Percentiles rank a stretch among this genome's conserved stretches.
Conservation (phyloP, 2,888 invertebrate genomes). For the Dolichomitus sp. region DNA sequence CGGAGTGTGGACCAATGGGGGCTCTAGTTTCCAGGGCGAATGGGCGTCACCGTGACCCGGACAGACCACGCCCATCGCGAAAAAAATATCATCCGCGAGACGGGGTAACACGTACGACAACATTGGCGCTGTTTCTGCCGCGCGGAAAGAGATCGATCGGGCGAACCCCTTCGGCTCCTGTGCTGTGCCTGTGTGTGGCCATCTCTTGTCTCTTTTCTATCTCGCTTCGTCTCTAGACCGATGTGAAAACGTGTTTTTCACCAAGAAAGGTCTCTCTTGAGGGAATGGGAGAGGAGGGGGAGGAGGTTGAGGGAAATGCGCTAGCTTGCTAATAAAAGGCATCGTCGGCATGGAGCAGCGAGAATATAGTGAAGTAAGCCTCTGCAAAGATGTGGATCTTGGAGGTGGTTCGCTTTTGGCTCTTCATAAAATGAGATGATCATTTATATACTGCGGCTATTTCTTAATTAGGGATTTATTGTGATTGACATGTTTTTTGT, state of each 20-base stretch:
- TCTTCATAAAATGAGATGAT: background rate
- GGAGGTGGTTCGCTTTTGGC: slow-evolving; percentile 1
- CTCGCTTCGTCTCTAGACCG: slow-evolving; percentile 8
- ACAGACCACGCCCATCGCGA: slow-evolving; percentile 45
- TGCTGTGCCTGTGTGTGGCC: slow-evolving; percentile 38
- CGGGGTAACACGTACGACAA: slow-evolving; percentile 67
- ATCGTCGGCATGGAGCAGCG: slow-evolving; percentile 30
- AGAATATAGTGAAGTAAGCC: background rate
- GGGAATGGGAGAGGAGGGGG: background rate
- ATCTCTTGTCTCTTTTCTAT: slow-evolving; percentile 6
- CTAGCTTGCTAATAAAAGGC: slow-evolving; percentile 36
- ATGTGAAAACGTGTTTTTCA: slow-evolving; percentile 53
- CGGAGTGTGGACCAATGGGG: slow-evolving; percentile 45
- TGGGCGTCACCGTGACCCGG: slow-evolving; percentile 53
- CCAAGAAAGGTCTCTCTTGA: slow-evolving; percentile 1
- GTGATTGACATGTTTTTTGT: background rate
- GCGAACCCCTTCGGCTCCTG: slow-evolving; percentile 21
- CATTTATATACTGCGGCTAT: background rate
- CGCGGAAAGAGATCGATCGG: slow-evolving; percentile 78
- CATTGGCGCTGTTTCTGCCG: slow-evolving; percentile 65
- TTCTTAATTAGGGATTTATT: background rate
- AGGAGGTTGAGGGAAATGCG: background rate
- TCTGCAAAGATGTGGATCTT: background rate
- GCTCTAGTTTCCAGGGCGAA: slow-evolving; percentile 14
- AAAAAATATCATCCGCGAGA: slow-evolving; percentile 43